A percentile compares a stretch with the other conserved stretches of the same genome.
phyloP scores from a whole-genome alignment of 1,140 invertebrate species.

The Elymnias hypermnestra region DNA sequence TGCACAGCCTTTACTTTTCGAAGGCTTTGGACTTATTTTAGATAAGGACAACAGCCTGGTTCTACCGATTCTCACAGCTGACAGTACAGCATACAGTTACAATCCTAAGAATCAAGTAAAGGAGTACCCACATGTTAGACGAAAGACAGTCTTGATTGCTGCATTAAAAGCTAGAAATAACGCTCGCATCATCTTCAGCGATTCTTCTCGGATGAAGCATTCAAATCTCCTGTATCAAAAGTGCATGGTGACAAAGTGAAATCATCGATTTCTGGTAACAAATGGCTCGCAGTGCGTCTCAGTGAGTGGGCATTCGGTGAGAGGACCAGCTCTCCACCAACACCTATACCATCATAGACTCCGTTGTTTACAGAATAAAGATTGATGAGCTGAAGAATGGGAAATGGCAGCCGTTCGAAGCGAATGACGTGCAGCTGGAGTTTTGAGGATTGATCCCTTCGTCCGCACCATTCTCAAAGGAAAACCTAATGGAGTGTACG shows the following conservation, averaged over 20 bases:
- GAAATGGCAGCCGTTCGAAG: conserved; percentile 94
- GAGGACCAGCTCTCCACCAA: conserved; percentile 88
- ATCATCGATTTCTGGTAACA: conserved; percentile 88
- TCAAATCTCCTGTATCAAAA: conserved; percentile 88
- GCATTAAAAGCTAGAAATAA: conserved; percentile 99
- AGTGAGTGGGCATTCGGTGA: conserved; percentile 96
- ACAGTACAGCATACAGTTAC: conserved; percentile 96
- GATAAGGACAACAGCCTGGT: conserved; percentile 96
- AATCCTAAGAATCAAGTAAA: conserved; percentile 90
- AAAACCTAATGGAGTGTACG: conserved; percentile 86
- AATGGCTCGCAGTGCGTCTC: conserved; percentile 89
- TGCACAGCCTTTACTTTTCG: conserved; percentile 87
- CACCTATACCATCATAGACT: conserved; percentile 97
- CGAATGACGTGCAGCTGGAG: conserved; percentile 96
- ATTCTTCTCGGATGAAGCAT: conserved; percentile 99
- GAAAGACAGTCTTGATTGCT: conserved; percentile 93
- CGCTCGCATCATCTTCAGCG: conserved; percentile 97
- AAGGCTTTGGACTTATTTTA: conserved; percentile 93
- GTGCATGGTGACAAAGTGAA: conserved; percentile 79
- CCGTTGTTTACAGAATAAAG: conserved; percentile 94
- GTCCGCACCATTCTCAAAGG: conserved; percentile 89
- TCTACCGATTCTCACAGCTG: conserved; percentile 92
- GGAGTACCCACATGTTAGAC: conserved; percentile 95
- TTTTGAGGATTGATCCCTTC: conserved; percentile 99
- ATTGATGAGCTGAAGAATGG: conserved; percentile 92